phyloP scores from a whole-genome alignment of 2,888 invertebrate species.

The Pelosia muscerda region DNA sequence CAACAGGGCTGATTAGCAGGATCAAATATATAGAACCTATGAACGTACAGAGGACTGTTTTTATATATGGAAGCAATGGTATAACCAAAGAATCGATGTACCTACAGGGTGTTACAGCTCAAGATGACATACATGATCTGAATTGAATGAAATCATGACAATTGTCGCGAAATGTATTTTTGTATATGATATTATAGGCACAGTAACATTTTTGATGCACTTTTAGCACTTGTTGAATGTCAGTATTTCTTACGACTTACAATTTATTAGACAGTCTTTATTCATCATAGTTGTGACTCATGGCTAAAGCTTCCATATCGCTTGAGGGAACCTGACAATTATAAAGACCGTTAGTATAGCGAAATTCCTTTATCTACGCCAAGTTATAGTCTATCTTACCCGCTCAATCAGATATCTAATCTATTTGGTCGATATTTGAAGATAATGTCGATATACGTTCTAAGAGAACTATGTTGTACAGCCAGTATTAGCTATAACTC shows the following conservation, averaged over 20 bases:
- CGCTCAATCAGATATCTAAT: not conserved
- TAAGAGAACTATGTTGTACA: not conserved
- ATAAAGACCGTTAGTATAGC: not conserved
- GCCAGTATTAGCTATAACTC: not conserved
- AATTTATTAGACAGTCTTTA: not conserved
- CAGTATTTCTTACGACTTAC: constrained; percentile 5
- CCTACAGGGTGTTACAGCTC: constrained; percentile 46
- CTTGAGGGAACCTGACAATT: too few relatives aligned
- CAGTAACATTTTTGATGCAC: constrained; percentile 12
- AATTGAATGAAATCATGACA: constrained; percentile 42
- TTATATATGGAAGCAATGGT: constrained; percentile 17
- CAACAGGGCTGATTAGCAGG: too few relatives aligned
- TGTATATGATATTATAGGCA: constrained; percentile 18
- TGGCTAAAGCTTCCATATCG: too few relatives aligned
- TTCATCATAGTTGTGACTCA: too few relatives aligned
- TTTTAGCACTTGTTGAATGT: constrained; percentile 18
- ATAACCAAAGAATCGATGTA: constrained; percentile 48
- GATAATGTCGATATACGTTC: not conserved
- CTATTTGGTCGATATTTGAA: not conserved
- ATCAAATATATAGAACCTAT: not conserved
- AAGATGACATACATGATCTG: constrained; percentile 38
- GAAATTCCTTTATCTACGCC: not conserved
- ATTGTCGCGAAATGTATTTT: constrained; percentile 33
- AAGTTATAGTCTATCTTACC: not conserved
- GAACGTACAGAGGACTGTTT: not conserved